phyloP scores from a whole-genome alignment of 2,888 invertebrate genomes.

The Sepiola atlantica region DNA sequence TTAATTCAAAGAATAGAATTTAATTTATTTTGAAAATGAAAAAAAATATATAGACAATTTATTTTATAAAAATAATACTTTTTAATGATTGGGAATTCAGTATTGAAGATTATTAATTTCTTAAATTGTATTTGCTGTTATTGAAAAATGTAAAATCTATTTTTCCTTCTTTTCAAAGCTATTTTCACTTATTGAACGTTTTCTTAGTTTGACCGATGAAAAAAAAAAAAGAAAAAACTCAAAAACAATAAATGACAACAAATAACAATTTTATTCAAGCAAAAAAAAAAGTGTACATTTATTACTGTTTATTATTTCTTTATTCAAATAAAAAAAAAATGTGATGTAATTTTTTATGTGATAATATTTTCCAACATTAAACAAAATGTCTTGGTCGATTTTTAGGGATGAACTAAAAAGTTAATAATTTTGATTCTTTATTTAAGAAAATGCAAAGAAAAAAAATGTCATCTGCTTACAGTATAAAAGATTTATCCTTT shows the following conservation, averaged over 20 bases:
- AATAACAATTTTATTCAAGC: neutral
- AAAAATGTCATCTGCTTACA: neutral
- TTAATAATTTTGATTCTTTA: neutral
- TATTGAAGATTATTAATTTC: neutral
- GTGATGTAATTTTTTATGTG: neutral
- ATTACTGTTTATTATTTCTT: neutral
- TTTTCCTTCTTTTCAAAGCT: neutral
- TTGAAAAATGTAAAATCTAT: neutral
- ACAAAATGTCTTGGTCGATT: neutral
- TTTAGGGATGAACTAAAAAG: neutral
- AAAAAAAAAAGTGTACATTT: neutral
- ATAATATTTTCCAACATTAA: neutral
- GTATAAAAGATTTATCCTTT: neutral
- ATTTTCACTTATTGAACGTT: neutral
- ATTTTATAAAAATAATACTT: neutral
- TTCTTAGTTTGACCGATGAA: neutral
- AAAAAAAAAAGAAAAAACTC: neutral
- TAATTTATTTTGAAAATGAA: neutral
- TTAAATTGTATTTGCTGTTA: neutral
- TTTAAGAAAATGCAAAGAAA: neutral
- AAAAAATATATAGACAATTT: neutral
- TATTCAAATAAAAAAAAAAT: neutral
- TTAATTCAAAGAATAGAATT: neutral
- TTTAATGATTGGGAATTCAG: neutral
- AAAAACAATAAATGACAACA: neutral